Conservation (phyloP, 2,888 invertebrate species). For the Dinocampus coccinellae region DNA sequence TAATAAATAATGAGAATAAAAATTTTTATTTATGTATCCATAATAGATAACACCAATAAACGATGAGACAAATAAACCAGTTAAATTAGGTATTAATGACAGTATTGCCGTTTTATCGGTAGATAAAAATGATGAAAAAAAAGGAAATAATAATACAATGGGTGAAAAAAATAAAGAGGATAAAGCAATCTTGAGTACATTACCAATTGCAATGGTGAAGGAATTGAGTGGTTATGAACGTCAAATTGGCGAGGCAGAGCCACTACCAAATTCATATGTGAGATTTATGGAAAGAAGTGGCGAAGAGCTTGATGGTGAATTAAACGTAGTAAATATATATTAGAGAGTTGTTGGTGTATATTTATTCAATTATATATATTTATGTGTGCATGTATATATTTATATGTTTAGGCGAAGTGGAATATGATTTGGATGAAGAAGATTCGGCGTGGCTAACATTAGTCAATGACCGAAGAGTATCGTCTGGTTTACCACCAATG, state of each 20-base stretch:
- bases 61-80: conserved; percentile 65
- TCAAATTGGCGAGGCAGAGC: conserved; percentile 78
- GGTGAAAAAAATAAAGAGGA: conserved; percentile 64
- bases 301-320: conserved; percentile 88
- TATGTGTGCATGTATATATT: background rate
- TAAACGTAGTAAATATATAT: background rate
- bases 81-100: conserved; percentile 73
- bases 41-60: conserved; percentile 57
- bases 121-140: conserved; percentile 63
- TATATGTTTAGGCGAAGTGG: conserved; percentile 72
- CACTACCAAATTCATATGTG: conserved; percentile 90
- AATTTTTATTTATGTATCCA: background rate
- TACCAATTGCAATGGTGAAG: conserved; percentile 63
- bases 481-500: conserved; percentile 81
- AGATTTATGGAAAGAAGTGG: conserved; percentile 94
- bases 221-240: conserved; percentile 63
- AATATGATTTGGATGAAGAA: conserved; percentile 99
- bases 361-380: background rate
- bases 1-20: conserved; percentile 57
- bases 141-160: conserved; percentile 51
- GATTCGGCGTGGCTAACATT: conserved; percentile 94
- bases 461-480: conserved; percentile 86
- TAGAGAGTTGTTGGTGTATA: background rate
- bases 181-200: conserved; percentile 58
- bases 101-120: conserved; percentile 78